Conservation (phyloP, 2,888 invertebrate species). For the Microctonus hyperodae region DNA sequence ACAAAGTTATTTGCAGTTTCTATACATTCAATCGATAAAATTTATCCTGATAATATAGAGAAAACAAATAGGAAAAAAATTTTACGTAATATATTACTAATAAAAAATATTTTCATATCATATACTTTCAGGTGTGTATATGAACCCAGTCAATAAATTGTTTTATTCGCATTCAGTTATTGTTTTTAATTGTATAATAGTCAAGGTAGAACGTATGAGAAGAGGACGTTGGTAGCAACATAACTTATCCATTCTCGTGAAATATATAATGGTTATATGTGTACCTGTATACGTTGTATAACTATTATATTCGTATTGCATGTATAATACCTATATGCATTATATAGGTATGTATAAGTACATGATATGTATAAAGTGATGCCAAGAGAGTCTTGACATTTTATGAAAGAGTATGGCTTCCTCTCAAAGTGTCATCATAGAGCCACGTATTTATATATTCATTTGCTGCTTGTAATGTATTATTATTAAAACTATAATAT, state of each 20-base stretch:
- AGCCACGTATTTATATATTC: constrained; percentile 22
- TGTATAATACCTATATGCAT: background rate
- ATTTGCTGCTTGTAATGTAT: constrained; percentile 15
- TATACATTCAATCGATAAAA: background rate
- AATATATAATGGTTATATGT: background rate
- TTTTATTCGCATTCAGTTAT: constrained; percentile 41
- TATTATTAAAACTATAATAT: constrained; percentile 35
- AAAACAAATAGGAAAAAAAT: background rate
- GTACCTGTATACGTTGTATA: no score
- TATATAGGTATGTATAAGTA: background rate
- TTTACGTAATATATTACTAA: background rate
- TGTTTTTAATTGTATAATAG: constrained; percentile 36
- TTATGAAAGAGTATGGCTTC: background rate
- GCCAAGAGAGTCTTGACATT: constrained; percentile 14
- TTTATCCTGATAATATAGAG: background rate
- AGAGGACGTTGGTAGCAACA: constrained; percentile 33
- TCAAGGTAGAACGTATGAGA: constrained; percentile 6
- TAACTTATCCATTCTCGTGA: constrained; percentile 35
- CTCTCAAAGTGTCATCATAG: constrained; percentile 8
- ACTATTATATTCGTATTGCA: background rate
- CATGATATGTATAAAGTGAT: background rate
- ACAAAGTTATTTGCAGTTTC: background rate
- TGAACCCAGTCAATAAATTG: constrained; percentile 36
- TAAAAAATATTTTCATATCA: background rate
- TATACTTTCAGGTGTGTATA: background rate